These are phyloP conservation scores for Alcis repandata DNA, from an alignment of 2,888 invertebrate genomes.

Conservation along the genomic window DNA sequence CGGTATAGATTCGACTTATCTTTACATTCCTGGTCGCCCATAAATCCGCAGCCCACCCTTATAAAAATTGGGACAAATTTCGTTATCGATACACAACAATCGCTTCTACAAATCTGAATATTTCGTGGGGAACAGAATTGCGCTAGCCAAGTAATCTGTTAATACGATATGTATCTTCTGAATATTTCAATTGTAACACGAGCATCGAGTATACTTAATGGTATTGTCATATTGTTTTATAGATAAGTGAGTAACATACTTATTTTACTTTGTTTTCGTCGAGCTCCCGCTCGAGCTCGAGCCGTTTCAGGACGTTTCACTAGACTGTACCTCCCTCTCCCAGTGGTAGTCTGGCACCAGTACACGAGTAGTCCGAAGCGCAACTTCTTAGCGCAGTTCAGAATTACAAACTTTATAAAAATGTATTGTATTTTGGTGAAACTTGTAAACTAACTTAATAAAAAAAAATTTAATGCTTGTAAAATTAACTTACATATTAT, in stretches of 20 bases:
- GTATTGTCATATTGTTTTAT: neutral
- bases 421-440: too few species aligned
- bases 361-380: too few species aligned
- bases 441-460: too few species aligned
- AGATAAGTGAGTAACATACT: neutral
- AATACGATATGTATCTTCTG: slow-evolving; percentile 9
- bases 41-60: slow-evolving; percentile 28
- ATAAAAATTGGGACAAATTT: slow-evolving; percentile 17
- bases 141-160: neutral
- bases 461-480: too few species aligned
- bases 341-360: too few species aligned
- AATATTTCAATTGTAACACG: slow-evolving; percentile 2
- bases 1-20: slow-evolving; percentile 19
- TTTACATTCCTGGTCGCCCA: slow-evolving; percentile 17
- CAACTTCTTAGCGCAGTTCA: too few species aligned
- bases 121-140: slow-evolving; percentile 13
- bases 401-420: too few species aligned
- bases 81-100: slow-evolving; percentile 21
- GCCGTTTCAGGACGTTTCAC: too few species aligned
- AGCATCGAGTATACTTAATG: neutral
- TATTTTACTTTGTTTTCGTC: neutral
- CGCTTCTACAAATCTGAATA: slow-evolving; percentile 16
- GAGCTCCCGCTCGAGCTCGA: too few species aligned
- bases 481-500: too few species aligned
- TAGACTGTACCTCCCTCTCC: too few species aligned